Base-by-base conservation (phyloP, 2,888 invertebrate genomes). In the Melinaea marsaeus region DNA sequence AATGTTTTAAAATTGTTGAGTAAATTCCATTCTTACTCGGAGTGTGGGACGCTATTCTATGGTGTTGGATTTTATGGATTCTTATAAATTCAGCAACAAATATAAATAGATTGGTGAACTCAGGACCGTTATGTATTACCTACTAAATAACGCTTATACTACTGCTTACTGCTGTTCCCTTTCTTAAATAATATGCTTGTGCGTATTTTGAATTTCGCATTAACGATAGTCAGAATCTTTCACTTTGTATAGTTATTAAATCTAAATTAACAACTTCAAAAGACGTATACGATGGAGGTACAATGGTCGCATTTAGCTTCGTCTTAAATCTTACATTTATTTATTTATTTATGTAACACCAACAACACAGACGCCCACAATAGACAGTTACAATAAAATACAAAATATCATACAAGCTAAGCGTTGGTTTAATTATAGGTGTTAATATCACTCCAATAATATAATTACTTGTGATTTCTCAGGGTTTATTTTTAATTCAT, bases 211-310 rank as follows among this genome's bases (percentile, higher is more conserved):
- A 61, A 57, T 65, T 61, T 13, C 47, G 22, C 32, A 9, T 62
- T 62, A 32, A 66, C 51, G 9, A 65, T 48, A 6, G 68, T 68
- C 63, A 37, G 34, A 58, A 68, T 34, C 63, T 68, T 51, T 60
- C 65, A 2, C 57, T 34, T 46, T 64, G 13, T 5, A 47, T 42
- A 55, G 51, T 37, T 37, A 37, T 6, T 37, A 37, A 37, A 37
- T 37, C 2, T 37, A 37, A 37, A 56, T 65, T 60, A 37, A 64
- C 56, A 4, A 55, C 42, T 37, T 65, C 61, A 47, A 67, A 61
- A 2, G 63, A 63, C 34, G 57, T 58, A 11, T 46, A 34, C 4
- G 63, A 61, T 5, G 63, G 63, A 4, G 63, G 57, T 4, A 62
- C 60, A 6, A 60, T 34, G 58, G 11, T 67, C 67, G 33, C 65